Evolutionary conservation across 2,797 vertebrate species (phyloP), one percentile per base, ranked within the genome.

Genomic region (Bradypodion ventrale): DNA sequence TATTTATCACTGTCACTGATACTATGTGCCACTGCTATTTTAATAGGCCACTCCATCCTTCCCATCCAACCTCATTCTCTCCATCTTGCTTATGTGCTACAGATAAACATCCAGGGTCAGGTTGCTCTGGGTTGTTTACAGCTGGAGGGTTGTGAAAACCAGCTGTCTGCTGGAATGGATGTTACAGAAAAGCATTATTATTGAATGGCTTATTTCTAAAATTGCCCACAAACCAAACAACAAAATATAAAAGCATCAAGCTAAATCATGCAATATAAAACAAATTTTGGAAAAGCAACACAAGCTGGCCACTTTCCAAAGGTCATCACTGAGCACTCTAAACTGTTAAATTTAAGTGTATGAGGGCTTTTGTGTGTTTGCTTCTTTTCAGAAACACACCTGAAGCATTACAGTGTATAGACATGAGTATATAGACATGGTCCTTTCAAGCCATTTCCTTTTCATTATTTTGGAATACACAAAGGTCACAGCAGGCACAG

Each of bases 31-130:
- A 2, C 78, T 0, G 5, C 83, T 40, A 32, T 83, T 90, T 90
- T 78, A 72, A 44, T 79, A 32, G 0, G 15, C 0, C 25, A 40
- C 72, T 85, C 80, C 80, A 0, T n/a, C 88, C 84, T 77, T 35
- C 87, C 78, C 52, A 42, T 5, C 80, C 88, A 84, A 68, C 42
- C 84, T 74, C 37, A 42, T 85, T 78, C 87, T 8, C 63, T 82
- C 44, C 29, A 46, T 49, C 44, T 46, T 73, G 70, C 4, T 49
- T 74, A 74, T 74, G 44, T 49, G 29, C 37, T 7, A 49, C 27
- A 74, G 44, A n/a, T 44, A 29, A 49, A 49, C 29, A 74, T 46
- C 44, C 37, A 74, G 7, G 29, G 44, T 42, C 27, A 74, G 29
- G 72, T 74, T 74, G n/a, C 72, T 74, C 44, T 46, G 44, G 74